These are phyloP conservation scores for Cosmia trapezina DNA, from an alignment of 2,888 invertebrate genomes.

Conservation along the genomic window DNA sequence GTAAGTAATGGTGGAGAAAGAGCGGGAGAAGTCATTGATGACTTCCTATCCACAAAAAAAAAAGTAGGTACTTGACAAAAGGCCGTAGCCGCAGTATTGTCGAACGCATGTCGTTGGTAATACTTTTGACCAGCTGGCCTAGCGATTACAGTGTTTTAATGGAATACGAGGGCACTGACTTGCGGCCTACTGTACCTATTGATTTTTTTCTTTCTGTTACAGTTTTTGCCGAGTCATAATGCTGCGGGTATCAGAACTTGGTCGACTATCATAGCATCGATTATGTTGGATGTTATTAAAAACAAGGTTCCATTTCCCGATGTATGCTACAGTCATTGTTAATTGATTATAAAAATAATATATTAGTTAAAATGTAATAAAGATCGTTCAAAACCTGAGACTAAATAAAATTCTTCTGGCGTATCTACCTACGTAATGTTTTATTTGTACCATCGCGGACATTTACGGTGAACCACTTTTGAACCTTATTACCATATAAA, in stretches of 20 bases:
- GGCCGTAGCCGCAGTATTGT: no score
- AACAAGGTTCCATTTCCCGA: slow-evolving; percentile 43
- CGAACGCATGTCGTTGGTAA: no score
- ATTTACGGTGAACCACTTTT: no score
- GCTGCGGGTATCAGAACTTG: slow-evolving; percentile 2
- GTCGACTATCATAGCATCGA: background rate
- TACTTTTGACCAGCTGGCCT: no score
- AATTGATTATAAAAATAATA: background rate
- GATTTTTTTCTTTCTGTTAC: slow-evolving; percentile 23
- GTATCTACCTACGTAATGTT: background rate
- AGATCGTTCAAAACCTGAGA: no score
- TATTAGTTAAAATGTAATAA: background rate
- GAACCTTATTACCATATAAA: no score
- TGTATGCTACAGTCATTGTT: slow-evolving; percentile 45
- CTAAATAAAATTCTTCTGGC: background rate
- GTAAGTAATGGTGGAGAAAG: no score
- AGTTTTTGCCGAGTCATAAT: slow-evolving; percentile 12
- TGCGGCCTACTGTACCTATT: background rate
- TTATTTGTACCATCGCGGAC: background rate
- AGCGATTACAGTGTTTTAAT: no score
- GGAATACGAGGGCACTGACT: background rate
- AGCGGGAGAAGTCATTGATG: no score
- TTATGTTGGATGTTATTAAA: slow-evolving; percentile 37
- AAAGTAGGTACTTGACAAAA: no score
- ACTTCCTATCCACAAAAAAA: no score